Conservation (phyloP, 2,113 vertebrate species). For the Corvus hawaiiensis region DNA sequence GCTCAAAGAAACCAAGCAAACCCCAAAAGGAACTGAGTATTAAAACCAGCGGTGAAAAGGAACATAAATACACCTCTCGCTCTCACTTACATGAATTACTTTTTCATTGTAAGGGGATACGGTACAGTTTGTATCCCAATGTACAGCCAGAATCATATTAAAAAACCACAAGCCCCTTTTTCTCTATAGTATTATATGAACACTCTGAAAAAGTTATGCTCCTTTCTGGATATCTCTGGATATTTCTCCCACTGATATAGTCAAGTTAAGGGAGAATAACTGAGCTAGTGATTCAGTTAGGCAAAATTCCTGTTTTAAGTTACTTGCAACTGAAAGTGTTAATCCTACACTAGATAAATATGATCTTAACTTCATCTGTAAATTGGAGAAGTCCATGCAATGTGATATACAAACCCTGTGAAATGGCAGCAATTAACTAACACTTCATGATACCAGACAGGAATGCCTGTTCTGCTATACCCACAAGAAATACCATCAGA, state of each 20-base stretch:
- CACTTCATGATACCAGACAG: neutral
- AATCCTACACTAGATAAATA: neutral
- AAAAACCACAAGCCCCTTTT: neutral
- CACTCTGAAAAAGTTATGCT: neutral
- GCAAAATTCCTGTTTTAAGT: neutral
- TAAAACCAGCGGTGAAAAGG: neutral
- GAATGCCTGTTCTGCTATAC: neutral
- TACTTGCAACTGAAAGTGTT: neutral
- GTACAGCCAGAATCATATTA: neutral
- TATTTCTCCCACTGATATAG: neutral
- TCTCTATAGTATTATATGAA: neutral
- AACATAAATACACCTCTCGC: neutral
- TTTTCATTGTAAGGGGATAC: neutral
- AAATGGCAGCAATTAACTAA: neutral
- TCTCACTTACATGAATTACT: neutral
- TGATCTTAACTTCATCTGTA: neutral
- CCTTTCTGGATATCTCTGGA: neutral
- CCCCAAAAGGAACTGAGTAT: neutral
- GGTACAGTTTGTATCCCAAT: neutral
- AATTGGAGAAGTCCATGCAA: neutral
- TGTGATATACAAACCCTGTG: neutral
- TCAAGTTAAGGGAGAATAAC: neutral
- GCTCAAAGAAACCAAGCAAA: neutral
- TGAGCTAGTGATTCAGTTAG: neutral
- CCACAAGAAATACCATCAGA: neutral